Base-by-base conservation (phyloP, 2,113 vertebrate species). In the Crotalus helleri region DNA sequence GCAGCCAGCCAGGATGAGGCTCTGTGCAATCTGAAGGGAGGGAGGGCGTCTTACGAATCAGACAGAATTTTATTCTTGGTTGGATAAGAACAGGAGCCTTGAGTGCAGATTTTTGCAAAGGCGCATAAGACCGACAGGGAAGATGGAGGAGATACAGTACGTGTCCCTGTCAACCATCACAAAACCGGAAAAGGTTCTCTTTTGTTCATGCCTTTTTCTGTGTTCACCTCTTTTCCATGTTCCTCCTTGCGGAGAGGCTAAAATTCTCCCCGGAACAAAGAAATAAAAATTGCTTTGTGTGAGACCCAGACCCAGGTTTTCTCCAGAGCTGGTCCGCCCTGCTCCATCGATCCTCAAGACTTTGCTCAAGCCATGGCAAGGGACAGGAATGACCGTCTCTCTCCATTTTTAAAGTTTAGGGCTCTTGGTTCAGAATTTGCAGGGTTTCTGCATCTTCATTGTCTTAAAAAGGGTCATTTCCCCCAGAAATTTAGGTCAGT, bases 1-100 rank as follows among this genome's bases (percentile, higher is more conserved):
- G 94, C 90, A 96, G 95, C 92, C 0, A 1, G 96, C 95, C 61
- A 89, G 89, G 12, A 2, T 81, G 0, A 90, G 61, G 69, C 93
- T 61, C 88, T 96, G 93, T 69, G 94, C 1, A 23, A 46, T 95
- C 94, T 94, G 96, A n/a, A 29, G 2, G 49, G 24, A 94, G 92
- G 0, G 26, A 94, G 58, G 95, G 86, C 94, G 93, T 87, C 96
- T 94, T 69, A 87, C 94, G 90, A 91, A 92, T 94, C 96, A 92
- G 90, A 88, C 93, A 93, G 94, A 87, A 96, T 97, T 94, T 94
- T 96, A 94, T 96, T 95, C 96, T 90, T 96, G 94, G 97, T 95
- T 96, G 97, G 93, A 94, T 94, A 96, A 69, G 91, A n/a, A 74
- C 94, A 95, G 95, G 81, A 92, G 17, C 9, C 94, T 29, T 59